Evolutionary conservation across 92 coral and sea anemone genomes (phyloP), one percentile per base, ranked within the genome.

Genomic region (Metridium senile): DNA sequence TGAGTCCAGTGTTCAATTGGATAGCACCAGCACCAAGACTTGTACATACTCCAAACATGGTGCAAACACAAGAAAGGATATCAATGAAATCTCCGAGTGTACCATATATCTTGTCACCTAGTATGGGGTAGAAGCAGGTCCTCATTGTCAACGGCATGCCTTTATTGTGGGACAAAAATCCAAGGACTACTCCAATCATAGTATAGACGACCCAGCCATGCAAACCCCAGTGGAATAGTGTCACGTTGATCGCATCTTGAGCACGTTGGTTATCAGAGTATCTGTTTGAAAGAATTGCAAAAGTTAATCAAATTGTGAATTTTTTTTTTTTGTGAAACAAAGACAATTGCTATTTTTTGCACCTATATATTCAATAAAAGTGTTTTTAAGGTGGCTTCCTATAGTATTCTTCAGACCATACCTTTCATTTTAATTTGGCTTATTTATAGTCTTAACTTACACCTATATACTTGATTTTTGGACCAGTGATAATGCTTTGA

Each of bases 1-100:
- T 77, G 54, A 93, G 74, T 29, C 94, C 98, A 63, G 77, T 69
- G 69, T 86, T 87, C 11, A 93, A 81, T 51, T 88, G 88, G 26
- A 93, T 88, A 43, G 89, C 95, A 6, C 98, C 98, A 51, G 92
- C 75, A 19, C 98, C 98, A 31, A 93, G 82, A 61, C 98, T 93
- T 27, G 98, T 93, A 54, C 98, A 93, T 4, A 93, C 98, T 8
- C 98, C 98, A 47, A 81, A 54, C 59, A 54, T 54, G 59, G 59
- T 54, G 23, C 59, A 54, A 2, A 54, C 59, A 4, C 4, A 6
- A 9, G 59, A 54, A 4, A 54, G 25, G 59, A 54, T 54, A 20
- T 54, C 59, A 21, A 54, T 54, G n/a, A 54, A 13, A 19, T 54
- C 59, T 2, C 59, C 59, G 3, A 54, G 59, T 21, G 59, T 54